A percentile compares a stretch with the other conserved stretches of the same genome.
phyloP scores from a whole-genome alignment of 1,140 invertebrate species.

The Globodera rostochiensis region DNA sequence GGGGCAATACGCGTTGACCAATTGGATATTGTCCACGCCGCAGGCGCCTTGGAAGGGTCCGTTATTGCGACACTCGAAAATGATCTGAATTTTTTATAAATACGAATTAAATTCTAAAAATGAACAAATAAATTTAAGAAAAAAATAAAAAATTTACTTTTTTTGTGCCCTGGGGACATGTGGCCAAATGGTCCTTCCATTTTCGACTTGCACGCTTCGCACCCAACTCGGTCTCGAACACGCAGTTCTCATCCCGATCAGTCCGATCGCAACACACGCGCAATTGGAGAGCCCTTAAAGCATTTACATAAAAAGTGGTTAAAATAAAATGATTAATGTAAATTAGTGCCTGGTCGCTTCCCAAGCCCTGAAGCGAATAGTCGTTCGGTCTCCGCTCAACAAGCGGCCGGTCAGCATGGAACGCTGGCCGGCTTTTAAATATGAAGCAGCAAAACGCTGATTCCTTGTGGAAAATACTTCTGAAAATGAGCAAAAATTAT shows the following conservation, averaged over 20 bases:
- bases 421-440: slow-evolving; percentile 46
- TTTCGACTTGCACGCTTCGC: slow-evolving; percentile 50
- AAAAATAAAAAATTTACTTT: slow-evolving; percentile 41
- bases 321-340: not conserved
- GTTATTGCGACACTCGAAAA: slow-evolving; percentile 54
- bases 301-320: not conserved
- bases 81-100: slow-evolving; percentile 40
- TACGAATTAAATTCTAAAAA: no score
- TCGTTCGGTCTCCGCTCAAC: slow-evolving; percentile 34
- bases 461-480: slow-evolving; percentile 48
- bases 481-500: slow-evolving; percentile 6
- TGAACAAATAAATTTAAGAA: not conserved
- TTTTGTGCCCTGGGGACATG: slow-evolving; percentile 51
- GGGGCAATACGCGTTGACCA: slow-evolving; percentile 50
- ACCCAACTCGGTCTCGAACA: slow-evolving; percentile 52
- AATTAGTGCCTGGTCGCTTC: slow-evolving; percentile 41
- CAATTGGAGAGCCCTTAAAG: slow-evolving; percentile 43
- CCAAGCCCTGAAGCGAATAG: slow-evolving; percentile 49
- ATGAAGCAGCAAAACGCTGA: slow-evolving; percentile 55
- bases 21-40: slow-evolving; percentile 51
- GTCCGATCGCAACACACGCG: slow-evolving; percentile 52
- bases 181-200: slow-evolving; percentile 50
- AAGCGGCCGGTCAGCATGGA: slow-evolving; percentile 45
- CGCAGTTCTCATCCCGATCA: slow-evolving; percentile 34
- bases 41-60: slow-evolving; percentile 54